These are phyloP conservation scores for Trichomycterus rosablanca DNA, from an alignment of 2,113 vertebrate genomes.

Conservation along the genomic window DNA sequence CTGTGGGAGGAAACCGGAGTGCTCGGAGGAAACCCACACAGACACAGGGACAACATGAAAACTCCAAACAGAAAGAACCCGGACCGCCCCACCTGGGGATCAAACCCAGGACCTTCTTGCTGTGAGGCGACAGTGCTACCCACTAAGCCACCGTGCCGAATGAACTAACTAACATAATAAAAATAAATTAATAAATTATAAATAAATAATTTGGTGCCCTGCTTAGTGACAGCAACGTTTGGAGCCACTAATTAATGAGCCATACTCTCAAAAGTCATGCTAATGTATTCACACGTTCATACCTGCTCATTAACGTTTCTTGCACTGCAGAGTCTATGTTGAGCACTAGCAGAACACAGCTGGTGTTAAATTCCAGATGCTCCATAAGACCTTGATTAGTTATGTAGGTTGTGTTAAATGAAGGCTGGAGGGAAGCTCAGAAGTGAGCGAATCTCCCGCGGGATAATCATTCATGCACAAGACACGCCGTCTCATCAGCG, in stretches of 20 bases:
- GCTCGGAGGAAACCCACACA: too few species aligned
- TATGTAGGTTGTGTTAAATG: constrained; percentile 26
- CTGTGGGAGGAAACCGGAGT: too few species aligned
- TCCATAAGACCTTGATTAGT: constrained; percentile 24
- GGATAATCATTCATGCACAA: constrained; percentile 31
- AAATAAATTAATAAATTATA: too few species aligned
- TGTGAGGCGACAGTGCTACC: too few species aligned
- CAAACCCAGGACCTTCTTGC: too few species aligned
- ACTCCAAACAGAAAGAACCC: too few species aligned
- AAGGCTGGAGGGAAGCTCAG: constrained; percentile 22
- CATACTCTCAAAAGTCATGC: constrained; percentile 19
- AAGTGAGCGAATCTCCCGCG: constrained; percentile 24
- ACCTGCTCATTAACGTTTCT: constrained; percentile 16
- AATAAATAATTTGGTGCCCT: not conserved
- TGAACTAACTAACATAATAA: too few species aligned
- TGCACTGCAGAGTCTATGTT: constrained; percentile 5
- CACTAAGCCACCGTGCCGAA: too few species aligned
- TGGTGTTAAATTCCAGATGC: constrained; percentile 16
- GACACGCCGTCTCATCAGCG: not conserved
- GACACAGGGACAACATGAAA: too few species aligned
- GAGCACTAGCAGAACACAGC: constrained; percentile 1
- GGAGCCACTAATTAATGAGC: constrained; percentile 6
- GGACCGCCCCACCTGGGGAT: too few species aligned
- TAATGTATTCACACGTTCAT: constrained; percentile 5
- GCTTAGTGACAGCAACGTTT: constrained; percentile 4